Percentiles rank a stretch among this genome's conserved stretches.
phyloP scores from a whole-genome alignment of 1,140 invertebrate genomes.

The Hylaeus volcanicus region DNA sequence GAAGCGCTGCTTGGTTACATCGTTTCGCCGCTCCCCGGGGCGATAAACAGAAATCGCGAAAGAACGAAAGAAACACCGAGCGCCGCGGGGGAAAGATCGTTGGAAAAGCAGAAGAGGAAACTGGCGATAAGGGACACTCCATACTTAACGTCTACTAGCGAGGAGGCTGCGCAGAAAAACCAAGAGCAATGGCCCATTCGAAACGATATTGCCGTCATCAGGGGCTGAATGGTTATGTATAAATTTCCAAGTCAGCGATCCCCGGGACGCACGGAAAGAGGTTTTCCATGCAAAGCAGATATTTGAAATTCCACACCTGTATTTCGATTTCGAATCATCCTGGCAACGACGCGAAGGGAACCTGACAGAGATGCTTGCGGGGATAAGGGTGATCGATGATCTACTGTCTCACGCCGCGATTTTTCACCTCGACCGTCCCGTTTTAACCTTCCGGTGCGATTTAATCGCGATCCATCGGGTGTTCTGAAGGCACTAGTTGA shows the following conservation, averaged over 20 bases:
- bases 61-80: background rate
- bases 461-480: background rate
- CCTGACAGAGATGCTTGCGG: background rate
- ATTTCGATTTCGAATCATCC: conserved; percentile 34
- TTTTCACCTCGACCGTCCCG: background rate
- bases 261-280: conserved; percentile 50
- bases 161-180: conserved; percentile 43
- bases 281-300: conserved; percentile 71
- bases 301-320: conserved; percentile 71
- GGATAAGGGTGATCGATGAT: conserved; percentile 2
- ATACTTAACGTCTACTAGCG: conserved; percentile 15
- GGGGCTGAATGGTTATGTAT: conserved; percentile 67
- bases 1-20: conserved; percentile 7
- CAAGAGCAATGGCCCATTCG: conserved; percentile 66
- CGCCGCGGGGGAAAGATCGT: background rate
- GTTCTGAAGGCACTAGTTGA: too few relatives aligned
- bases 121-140: conserved; percentile 33
- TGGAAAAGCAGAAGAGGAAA: background rate
- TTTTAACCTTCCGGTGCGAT: background rate
- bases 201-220: conserved; percentile 66
- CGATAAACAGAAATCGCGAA: conserved; percentile 27
- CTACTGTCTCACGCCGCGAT: background rate
- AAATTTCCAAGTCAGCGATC: conserved; percentile 71
- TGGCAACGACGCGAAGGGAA: background rate
- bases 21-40: conserved; percentile 2